Percentiles rank a stretch among this genome's conserved stretches.
Conservation (phyloP, 2,797 vertebrate species). For the Tolypeutes matacus region DNA sequence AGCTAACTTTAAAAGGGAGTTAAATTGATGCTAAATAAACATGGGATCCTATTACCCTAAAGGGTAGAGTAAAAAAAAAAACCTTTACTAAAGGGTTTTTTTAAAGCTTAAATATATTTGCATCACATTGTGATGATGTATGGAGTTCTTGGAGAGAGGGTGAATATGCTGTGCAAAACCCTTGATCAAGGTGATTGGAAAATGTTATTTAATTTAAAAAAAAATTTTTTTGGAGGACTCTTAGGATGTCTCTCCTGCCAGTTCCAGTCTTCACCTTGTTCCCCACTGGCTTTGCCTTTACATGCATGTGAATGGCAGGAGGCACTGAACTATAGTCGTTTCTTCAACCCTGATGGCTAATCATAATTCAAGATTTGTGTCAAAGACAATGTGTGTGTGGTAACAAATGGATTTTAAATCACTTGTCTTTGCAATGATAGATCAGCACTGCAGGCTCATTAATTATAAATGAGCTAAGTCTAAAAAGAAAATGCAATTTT, state of each 20-base stretch:
- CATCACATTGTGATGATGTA: not conserved
- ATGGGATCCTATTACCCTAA: not conserved
- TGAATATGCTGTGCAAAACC: not conserved
- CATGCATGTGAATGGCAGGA: not conserved
- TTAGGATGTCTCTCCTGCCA: not conserved
- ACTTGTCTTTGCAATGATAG: conserved; percentile 21
- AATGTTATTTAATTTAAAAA: conserved; percentile 22
- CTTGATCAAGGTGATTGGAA: not conserved
- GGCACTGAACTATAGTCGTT: not conserved
- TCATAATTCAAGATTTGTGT: not conserved
- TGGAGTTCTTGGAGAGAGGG: not conserved
- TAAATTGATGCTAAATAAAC: not conserved
- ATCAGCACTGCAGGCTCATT: not conserved
- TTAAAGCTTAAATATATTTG: not conserved
- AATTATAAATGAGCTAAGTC: conserved; percentile 46
- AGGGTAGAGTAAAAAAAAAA: not conserved
- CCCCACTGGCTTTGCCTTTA: not conserved
- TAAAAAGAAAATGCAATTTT: not conserved
- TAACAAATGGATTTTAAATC: conserved; percentile 40
- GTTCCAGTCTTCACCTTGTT: not conserved
- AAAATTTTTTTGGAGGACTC: not conserved
- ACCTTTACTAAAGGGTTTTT: not conserved
- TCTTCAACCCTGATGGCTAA: not conserved
- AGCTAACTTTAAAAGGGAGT: not conserved
- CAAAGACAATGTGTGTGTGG: not conserved